A percentile compares a stretch with the other conserved stretches of the same genome.
Conservation (phyloP, 64 coral and sea anemone genomes). For the Stichodactyla helianthus region DNA sequence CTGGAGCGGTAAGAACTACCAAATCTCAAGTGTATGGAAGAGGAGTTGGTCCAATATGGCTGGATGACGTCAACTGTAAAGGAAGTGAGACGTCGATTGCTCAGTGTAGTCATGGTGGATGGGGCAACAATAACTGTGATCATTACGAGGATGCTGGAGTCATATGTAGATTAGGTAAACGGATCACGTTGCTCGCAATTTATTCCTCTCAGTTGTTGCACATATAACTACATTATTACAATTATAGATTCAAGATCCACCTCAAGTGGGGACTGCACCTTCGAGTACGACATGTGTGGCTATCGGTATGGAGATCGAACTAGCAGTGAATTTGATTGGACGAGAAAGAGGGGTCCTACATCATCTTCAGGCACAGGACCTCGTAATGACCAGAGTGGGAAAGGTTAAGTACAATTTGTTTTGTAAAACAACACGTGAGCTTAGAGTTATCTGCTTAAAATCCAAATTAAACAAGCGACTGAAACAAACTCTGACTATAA, state of each 20-base stretch:
- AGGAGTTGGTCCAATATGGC: neutral
- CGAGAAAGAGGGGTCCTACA: neutral
- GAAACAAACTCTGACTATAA: too few relatives aligned
- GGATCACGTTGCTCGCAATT: neutral
- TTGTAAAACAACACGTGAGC: too few relatives aligned
- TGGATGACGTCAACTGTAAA: neutral
- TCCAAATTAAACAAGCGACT: too few relatives aligned
- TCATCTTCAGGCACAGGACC: neutral
- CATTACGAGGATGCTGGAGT: conserved; percentile 1
- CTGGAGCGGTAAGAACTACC: neutral
- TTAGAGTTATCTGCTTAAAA: too few relatives aligned
- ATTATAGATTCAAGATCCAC: neutral
- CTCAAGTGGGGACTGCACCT: neutral
- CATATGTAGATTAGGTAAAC: neutral
- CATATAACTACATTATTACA: neutral
- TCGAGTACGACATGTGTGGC: neutral
- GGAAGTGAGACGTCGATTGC: neutral
- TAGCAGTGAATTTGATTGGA: neutral
- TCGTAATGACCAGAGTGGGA: neutral
- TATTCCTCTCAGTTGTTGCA: neutral
- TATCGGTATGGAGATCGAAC: neutral
- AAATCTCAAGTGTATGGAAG: neutral
- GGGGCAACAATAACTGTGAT: neutral
- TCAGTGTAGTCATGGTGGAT: neutral
- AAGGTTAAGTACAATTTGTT: neutral